phyloP scores from a whole-genome alignment of 2,113 vertebrate species.

The Caranx melampygus region DNA sequence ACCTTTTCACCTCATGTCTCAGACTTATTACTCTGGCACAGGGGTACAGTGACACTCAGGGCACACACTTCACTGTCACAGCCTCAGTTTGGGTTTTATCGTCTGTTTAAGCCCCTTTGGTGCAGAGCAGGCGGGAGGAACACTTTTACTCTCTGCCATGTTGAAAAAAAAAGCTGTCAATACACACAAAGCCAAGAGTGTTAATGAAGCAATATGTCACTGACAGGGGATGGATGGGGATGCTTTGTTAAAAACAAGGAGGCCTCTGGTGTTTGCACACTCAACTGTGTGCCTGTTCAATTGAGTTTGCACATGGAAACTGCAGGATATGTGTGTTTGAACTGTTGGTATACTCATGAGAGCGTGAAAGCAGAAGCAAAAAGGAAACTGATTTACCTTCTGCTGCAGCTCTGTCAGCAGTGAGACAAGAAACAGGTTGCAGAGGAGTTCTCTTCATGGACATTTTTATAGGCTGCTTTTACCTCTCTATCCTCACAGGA shows the following conservation, averaged over 20 bases:
- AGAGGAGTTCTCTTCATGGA: constrained; percentile 50
- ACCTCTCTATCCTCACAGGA: constrained; percentile 39
- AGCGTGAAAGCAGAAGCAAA: constrained; percentile 41
- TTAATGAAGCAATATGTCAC: constrained; percentile 66
- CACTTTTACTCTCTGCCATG: constrained; percentile 66
- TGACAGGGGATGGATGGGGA: constrained; percentile 38
- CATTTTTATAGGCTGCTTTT: constrained; percentile 55
- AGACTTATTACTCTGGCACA: constrained; percentile 61
- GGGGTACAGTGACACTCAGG: constrained; percentile 50
- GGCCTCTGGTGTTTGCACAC: constrained; percentile 36
- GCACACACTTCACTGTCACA: constrained; percentile 38
- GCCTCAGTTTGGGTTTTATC: constrained; percentile 37
- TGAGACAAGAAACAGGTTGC: constrained; percentile 40
- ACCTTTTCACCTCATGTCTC: constrained; percentile 73
- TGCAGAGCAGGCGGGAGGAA: constrained; percentile 33
- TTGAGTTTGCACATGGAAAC: constrained; percentile 47
- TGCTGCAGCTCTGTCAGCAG: constrained; percentile 47
- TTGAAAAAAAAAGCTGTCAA: constrained; percentile 58
- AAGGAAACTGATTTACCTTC: constrained; percentile 61
- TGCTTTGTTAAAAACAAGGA: constrained; percentile 58
- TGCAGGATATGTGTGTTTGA: constrained; percentile 39
- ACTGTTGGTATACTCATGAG: constrained; percentile 33
- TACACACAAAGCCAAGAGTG: constrained; percentile 58
- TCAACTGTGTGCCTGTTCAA: constrained; percentile 25
- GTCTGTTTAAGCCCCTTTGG: constrained; percentile 59